Conservation (phyloP, 2,113 vertebrate genomes). For the Nothoprocta pentlandii region DNA sequence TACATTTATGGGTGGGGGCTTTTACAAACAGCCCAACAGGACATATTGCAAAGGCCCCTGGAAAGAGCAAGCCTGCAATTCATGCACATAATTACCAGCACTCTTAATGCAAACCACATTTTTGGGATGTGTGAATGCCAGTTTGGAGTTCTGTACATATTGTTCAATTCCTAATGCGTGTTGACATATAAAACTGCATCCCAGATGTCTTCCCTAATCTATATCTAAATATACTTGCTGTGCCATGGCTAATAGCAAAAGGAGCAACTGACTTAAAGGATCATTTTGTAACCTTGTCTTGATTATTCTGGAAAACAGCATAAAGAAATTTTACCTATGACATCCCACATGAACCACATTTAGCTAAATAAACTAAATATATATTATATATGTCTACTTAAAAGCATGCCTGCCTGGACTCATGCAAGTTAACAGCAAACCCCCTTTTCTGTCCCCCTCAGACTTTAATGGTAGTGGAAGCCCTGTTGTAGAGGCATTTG, state of each 20-base stretch:
- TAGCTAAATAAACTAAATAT: neutral
- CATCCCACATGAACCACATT: neutral
- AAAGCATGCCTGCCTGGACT: neutral
- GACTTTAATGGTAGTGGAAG: neutral
- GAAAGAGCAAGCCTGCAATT: neutral
- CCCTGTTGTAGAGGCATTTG: neutral
- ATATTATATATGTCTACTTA: neutral
- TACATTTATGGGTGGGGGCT: neutral
- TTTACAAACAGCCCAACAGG: neutral
- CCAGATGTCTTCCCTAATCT: neutral
- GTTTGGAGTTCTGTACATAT: neutral
- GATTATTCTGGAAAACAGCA: neutral
- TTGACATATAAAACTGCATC: constrained; percentile 10
- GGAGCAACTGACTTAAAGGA: constrained; percentile 15
- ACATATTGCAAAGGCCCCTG: neutral
- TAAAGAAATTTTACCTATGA: neutral
- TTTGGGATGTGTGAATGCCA: neutral
- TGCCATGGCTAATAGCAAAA: constrained; percentile 5
- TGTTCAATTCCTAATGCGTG: neutral
- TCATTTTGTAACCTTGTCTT: constrained; percentile 8
- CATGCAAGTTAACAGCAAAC: neutral
- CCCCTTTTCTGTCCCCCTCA: neutral
- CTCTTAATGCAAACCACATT: neutral
- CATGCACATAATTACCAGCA: constrained; percentile 12
- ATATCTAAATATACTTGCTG: neutral